Evolutionary conservation across 2,888 invertebrate genomes (phyloP), one percentile per base, ranked within the genome.

Genomic region (Polyommatus icarus): DNA sequence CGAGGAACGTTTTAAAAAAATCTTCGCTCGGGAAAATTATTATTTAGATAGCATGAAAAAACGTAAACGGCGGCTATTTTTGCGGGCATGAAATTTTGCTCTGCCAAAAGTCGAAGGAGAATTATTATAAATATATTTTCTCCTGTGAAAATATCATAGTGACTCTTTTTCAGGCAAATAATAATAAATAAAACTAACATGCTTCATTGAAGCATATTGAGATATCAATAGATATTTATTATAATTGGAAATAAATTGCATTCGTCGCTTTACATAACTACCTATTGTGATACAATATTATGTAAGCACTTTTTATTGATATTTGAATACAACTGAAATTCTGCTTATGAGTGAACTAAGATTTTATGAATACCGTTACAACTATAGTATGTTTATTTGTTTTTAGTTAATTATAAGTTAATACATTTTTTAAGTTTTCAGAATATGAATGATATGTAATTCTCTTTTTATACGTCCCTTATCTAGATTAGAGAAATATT

Each of bases 241-340:
- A 29, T 29, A 32, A 67, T 7, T 67, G 29, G 15, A 67, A 61
- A 67, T 32, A 32, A 61, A 67, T 29, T 29, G 67, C 67, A 32
- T 67, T 67, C 67, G 29, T 29, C 32, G 67, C 67, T 67, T 67
- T 67, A 67, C 29, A 32, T 67, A 67, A 67, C 15, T 6, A 29
- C 5, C 15, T 6, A 29, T 6, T 29, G 67, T 32, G 32, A 32
- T 32, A 15, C 20, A 24, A 24, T 24, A 54, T 67, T 67, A 67
- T 67, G 67, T 6, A 67, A 67, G 29, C 29, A 67, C 18, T 67
- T 67, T 29, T 67, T 67, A 15, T 24, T 24, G 15, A 15, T 61
- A 61, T 32, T 67, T 67, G 29, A 67, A 29, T 29, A 10, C 10
- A 67, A 54, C 67, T 76, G 32, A 71, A 29, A 4, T n/a, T 8